A percentile compares a stretch with the other conserved stretches of the same genome.
These are phyloP conservation scores for Oscheius sp. DNA, from an alignment of 2,888 invertebrate species.

Conservation along the genomic window DNA sequence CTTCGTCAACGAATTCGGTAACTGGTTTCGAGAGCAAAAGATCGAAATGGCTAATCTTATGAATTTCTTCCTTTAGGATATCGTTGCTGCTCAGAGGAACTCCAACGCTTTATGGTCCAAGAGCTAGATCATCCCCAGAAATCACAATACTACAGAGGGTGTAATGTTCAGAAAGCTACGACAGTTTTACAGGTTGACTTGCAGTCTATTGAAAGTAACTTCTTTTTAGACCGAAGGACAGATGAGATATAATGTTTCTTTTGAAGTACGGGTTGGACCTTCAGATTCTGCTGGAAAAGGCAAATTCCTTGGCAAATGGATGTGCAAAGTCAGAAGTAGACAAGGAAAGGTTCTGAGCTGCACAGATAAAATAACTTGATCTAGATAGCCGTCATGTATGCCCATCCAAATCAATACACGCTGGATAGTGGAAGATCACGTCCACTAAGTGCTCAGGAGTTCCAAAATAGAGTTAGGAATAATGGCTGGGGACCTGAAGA, in stretches of 20 bases:
- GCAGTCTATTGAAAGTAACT: neutral
- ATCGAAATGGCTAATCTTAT: neutral
- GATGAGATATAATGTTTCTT: slow-evolving; percentile 1
- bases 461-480: neutral
- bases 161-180: neutral
- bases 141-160: neutral
- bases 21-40: neutral
- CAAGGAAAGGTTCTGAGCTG: neutral
- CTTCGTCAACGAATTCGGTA: slow-evolving; percentile 12
- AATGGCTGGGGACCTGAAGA: slow-evolving; percentile 8
- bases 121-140: slow-evolving; percentile 2
- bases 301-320: neutral
- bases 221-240: neutral
- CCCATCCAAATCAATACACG: slow-evolving; percentile 3
- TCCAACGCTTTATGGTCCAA: neutral
- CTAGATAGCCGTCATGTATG: slow-evolving; percentile 4
- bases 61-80: neutral
- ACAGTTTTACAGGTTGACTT: neutral
- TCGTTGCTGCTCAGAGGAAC: slow-evolving; percentile 1
- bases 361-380: neutral
- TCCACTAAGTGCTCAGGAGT: neutral
- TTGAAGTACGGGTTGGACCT: neutral
- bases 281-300: neutral
- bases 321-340: slow-evolving; percentile 4
- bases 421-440: neutral